These are phyloP conservation scores for Ammospiza nelsoni DNA, from an alignment of 2,113 vertebrate species.

Conservation along the genomic window DNA sequence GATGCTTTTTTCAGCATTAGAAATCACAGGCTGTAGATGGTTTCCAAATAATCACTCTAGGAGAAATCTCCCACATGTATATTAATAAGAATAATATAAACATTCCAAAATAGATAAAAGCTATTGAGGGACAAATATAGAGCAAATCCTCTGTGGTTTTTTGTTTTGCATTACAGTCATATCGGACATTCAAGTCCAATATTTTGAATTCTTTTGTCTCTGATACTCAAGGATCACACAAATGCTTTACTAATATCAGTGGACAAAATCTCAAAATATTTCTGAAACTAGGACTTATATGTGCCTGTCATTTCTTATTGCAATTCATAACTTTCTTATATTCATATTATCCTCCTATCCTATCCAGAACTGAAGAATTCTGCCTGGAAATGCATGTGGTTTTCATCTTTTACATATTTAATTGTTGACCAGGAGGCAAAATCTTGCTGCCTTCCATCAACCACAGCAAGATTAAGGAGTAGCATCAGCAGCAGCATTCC, in stretches of 20 bases:
- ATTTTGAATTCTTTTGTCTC: constrained; percentile 6
- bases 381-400: not conserved
- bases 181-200: not conserved
- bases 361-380: not conserved
- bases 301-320: not conserved
- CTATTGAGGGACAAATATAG: not conserved
- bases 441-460: not conserved
- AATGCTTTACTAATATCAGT: not conserved
- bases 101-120: constrained; percentile 17
- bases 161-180: not conserved
- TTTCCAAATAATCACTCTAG: constrained; percentile 69
- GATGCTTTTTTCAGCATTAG: constrained; percentile 60
- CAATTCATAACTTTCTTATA: not conserved
- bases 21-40: constrained; percentile 63
- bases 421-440: not conserved
- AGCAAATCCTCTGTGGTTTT: not conserved
- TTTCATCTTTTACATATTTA: not conserved
- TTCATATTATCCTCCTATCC: not conserved
- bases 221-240: not conserved
- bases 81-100: constrained; percentile 49
- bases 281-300: not conserved
- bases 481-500: not conserved
- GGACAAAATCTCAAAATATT: not conserved
- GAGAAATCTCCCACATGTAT: constrained; percentile 15
- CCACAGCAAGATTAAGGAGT: not conserved